These are phyloP conservation scores for Zoanthus gigantus DNA, from an alignment of 92 coral and sea anemone genomes.

Conservation along the genomic window DNA sequence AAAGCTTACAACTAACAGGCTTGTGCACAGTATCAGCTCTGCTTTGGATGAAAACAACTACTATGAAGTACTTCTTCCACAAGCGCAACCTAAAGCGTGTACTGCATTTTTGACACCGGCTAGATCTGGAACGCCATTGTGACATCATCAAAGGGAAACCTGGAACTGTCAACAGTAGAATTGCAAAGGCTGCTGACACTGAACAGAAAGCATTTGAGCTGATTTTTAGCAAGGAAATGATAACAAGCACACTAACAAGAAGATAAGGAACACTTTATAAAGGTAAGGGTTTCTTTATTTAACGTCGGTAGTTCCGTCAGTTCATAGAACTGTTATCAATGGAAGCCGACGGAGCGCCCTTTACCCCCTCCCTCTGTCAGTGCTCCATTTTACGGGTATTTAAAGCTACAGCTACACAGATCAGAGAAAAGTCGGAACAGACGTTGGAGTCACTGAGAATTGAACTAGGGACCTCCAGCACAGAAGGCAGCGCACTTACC, in stretches of 20 bases:
- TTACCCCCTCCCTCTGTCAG: no score
- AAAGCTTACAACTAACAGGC: conserved; percentile 13
- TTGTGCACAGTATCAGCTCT: conserved; percentile 8
- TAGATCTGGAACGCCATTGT: not conserved
- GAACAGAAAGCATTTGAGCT: conserved; percentile 25
- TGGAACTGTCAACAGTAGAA: conserved; percentile 3
- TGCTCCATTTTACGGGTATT: no score
- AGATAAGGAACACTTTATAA: not conserved
- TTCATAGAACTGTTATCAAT: no score
- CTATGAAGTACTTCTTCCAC: not conserved
- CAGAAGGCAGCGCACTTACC: no score
- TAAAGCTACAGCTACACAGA: no score
- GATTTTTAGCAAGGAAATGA: not conserved
- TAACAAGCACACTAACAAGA: conserved; percentile 17
- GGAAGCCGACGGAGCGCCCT: no score
- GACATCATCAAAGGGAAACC: conserved; percentile 17
- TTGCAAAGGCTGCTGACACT: conserved; percentile 4
- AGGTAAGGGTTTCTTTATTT: no score
- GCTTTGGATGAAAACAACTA: conserved; percentile 21
- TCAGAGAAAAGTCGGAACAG: no score
- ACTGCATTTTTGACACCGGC: conserved; percentile 8
- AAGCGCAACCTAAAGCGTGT: not conserved
- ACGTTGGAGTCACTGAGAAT: no score
- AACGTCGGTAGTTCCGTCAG: no score
- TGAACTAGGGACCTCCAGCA: no score